Conservation (phyloP, 2,888 invertebrate species). For the Cantharis lateralis region DNA sequence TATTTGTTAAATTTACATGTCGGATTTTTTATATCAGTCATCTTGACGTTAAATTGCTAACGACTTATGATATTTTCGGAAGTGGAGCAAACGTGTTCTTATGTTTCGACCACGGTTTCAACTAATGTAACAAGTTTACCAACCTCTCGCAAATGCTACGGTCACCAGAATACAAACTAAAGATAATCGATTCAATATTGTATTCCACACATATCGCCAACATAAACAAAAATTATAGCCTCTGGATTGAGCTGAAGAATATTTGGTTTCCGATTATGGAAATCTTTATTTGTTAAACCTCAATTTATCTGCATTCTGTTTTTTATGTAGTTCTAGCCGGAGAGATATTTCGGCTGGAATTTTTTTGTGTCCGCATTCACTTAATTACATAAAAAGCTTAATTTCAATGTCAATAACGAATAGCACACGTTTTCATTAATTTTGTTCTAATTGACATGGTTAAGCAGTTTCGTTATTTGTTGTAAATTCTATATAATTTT, state of each 20-base stretch:
- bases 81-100: not conserved
- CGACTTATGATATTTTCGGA: not conserved
- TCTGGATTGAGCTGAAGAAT: slow-evolving; percentile 30
- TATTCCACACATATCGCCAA: slow-evolving; percentile 29
- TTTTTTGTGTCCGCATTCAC: not conserved
- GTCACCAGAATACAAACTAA: slow-evolving; percentile 32
- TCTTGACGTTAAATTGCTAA: not conserved
- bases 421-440: not conserved
- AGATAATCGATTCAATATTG: slow-evolving; percentile 30
- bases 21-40: not conserved
- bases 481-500: not conserved
- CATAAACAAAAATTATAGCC: slow-evolving; percentile 34
- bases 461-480: not conserved
- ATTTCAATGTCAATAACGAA: not conserved
- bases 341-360: not conserved
- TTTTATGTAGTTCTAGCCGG: not conserved
- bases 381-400: not conserved
- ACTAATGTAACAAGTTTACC: slow-evolving; percentile 1
- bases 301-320: slow-evolving; percentile 9
- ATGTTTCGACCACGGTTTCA: not conserved
- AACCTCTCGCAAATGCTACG: slow-evolving; percentile 13
- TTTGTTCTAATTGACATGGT: not conserved
- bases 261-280: slow-evolving; percentile 31
- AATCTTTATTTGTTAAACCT: slow-evolving; percentile 27
- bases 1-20: not conserved